Conservation (phyloP, 35 echinoderm and acorn worm species). For the Amphiura filiformis region DNA sequence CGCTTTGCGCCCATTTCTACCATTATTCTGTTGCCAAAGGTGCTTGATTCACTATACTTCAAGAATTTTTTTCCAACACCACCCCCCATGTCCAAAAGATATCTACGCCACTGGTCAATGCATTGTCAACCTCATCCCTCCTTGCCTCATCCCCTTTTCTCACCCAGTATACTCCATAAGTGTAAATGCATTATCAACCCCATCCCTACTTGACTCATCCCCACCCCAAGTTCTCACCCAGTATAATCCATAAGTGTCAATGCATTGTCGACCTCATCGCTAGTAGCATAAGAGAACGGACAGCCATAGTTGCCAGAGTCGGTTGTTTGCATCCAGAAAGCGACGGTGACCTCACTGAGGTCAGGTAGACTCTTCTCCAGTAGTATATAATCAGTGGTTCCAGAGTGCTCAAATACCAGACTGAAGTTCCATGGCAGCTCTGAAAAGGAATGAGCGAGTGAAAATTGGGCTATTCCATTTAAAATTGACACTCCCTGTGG, state of each 20-base stretch:
- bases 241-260: slow-evolving; percentile 72
- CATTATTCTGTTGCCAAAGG: too few species aligned
- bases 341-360: slow-evolving; percentile 55
- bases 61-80: too few species aligned
- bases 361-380: slow-evolving; percentile 43
- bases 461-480: not conserved
- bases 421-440: slow-evolving; percentile 80
- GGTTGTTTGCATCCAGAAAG: slow-evolving; percentile 88
- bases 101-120: too few species aligned
- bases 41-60: too few species aligned
- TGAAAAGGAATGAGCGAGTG: not conserved
- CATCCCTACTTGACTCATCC: too few species aligned
- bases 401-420: slow-evolving; percentile 54
- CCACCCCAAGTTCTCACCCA: too few species aligned
- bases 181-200: slow-evolving; percentile 65
- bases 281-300: slow-evolving; percentile 70
- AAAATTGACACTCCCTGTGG: too few species aligned
- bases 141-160: too few species aligned
- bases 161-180: slow-evolving; percentile 76
- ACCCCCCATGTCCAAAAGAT: too few species aligned
- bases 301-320: slow-evolving; percentile 73
- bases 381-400: slow-evolving; percentile 69
- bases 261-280: slow-evolving; percentile 27
- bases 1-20: too few species aligned
- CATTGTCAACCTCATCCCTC: too few species aligned